phyloP scores from a whole-genome alignment of 2,888 invertebrate species.

The Hymenopus coronatus region DNA sequence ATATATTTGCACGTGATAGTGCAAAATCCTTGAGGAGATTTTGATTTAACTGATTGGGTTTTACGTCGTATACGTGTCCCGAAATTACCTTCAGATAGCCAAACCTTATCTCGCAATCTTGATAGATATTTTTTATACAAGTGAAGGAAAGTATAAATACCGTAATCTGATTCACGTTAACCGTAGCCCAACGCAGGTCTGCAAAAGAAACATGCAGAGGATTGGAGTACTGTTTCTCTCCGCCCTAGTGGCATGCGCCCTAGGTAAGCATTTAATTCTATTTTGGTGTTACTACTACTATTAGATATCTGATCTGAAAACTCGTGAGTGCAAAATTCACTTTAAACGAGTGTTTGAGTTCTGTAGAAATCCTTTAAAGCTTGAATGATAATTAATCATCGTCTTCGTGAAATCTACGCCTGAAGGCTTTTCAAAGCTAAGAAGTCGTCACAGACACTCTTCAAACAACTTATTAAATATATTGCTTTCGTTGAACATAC shows the following conservation, averaged over 20 bases:
- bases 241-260: conserved; percentile 3
- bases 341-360: no score
- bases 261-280: neutral
- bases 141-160: neutral
- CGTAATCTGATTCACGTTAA: neutral
- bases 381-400: no score
- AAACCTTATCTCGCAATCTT: neutral
- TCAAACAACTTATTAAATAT: no score
- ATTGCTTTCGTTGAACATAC: no score
- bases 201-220: neutral
- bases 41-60: neutral
- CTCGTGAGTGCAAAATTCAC: no score
- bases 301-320: no score
- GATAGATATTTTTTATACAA: neutral
- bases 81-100: neutral
- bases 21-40: no score
- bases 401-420: no score
- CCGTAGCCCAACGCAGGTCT: neutral
- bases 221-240: neutral
- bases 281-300: neutral
- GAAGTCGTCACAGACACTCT: no score
- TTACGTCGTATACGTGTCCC: neutral
- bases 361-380: no score
- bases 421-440: no score
- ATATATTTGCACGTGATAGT: no score